These are phyloP conservation scores for Hemicentrotus pulcherrimus DNA, from an alignment of 35 echinoderm and acorn worm genomes.

Conservation along the genomic window DNA sequence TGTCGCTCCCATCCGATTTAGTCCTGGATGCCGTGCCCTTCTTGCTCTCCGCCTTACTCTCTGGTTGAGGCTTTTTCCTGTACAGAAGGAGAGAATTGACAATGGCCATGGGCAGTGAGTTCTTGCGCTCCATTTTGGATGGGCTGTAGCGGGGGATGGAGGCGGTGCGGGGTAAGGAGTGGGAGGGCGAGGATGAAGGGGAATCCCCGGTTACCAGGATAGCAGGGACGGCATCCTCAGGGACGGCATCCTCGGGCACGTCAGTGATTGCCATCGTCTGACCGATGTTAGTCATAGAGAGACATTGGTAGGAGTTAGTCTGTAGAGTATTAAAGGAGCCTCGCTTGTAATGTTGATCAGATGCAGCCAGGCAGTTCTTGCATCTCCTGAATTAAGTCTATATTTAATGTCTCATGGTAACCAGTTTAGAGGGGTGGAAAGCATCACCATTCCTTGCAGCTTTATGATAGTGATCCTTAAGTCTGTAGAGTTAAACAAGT, in stretches of 20 bases:
- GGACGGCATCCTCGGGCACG: not conserved
- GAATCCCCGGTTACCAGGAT: not conserved
- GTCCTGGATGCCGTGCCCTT: conserved; percentile 70
- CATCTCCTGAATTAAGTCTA: no score
- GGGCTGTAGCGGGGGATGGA: not conserved
- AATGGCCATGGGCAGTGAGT: conserved; percentile 31
- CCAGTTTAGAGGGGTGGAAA: no score
- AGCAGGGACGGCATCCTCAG: not conserved
- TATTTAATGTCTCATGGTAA: no score
- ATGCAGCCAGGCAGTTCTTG: no score
- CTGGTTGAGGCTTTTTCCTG: conserved; percentile 69
- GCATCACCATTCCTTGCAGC: no score
- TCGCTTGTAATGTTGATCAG: not conserved
- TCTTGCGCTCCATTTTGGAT: conserved; percentile 22
- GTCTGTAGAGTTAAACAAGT: not conserved
- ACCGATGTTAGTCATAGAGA: not conserved
- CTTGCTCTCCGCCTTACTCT: conserved; percentile 29
- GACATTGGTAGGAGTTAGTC: not conserved
- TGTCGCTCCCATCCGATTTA: conserved; percentile 89
- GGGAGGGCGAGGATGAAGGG: not conserved
- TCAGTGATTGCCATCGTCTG: conserved; percentile 18
- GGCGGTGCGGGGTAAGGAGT: not conserved
- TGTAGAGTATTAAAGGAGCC: not conserved
- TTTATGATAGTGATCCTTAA: no score
- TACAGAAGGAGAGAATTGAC: conserved; percentile 7